A percentile compares a stretch with the other conserved stretches of the same genome.
Evolutionary conservation across 2,113 vertebrate species (phyloP).

Genomic region (Amblyornis subalaris): DNA sequence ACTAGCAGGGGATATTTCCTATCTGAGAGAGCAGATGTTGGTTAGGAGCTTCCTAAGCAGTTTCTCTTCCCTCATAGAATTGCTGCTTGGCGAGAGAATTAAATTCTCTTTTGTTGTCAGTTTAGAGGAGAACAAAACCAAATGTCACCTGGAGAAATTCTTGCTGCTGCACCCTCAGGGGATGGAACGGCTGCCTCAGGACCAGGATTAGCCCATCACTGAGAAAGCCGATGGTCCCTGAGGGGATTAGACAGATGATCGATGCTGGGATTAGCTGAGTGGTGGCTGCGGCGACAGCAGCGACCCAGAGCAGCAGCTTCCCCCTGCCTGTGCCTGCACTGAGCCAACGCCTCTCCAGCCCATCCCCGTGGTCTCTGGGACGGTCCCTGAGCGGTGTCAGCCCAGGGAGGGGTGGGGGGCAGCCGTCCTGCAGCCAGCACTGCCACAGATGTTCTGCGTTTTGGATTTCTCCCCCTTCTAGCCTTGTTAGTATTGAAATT

Average conservation of each 20-base stretch:
- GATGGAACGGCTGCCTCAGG: not conserved
- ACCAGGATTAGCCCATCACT: not conserved
- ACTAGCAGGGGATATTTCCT: not conserved
- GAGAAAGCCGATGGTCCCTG: not conserved
- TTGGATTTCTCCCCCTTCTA: not conserved
- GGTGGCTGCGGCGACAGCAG: not conserved
- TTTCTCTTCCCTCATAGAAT: slow-evolving; percentile 26
- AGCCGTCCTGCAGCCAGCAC: not conserved
- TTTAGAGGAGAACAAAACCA: slow-evolving; percentile 24
- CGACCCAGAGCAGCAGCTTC: not conserved
- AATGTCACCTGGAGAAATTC: slow-evolving; percentile 8
- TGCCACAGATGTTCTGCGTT: slow-evolving; percentile 8
- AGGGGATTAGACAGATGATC: not conserved
- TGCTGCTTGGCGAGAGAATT: slow-evolving; percentile 26
- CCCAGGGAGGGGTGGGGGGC: not conserved
- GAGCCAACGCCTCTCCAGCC: not conserved
- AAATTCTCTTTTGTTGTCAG: slow-evolving; percentile 20
- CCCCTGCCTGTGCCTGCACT: not conserved
- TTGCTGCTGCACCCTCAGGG: not conserved
- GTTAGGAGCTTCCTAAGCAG: slow-evolving; percentile 34
- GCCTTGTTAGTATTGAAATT: slow-evolving; percentile 59
- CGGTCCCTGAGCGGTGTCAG: not conserved
- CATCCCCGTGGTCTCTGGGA: not conserved
- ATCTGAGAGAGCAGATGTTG: slow-evolving; percentile 43
- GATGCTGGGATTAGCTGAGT: not conserved